Base-by-base conservation (phyloP, 1,140 invertebrate species). In the Diplogasteroides magnus region DNA sequence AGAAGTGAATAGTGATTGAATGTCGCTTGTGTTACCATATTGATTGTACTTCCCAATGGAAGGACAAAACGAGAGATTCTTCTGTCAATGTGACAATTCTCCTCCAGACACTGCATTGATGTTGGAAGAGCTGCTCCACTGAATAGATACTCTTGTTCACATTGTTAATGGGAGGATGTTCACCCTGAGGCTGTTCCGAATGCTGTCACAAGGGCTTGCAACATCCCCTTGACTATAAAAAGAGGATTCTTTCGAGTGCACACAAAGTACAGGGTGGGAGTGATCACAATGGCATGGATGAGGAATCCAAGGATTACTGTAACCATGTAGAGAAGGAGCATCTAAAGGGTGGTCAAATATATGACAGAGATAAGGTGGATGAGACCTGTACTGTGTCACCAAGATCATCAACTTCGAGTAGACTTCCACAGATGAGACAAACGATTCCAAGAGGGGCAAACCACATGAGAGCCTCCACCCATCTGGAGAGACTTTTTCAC, bases 61-160 rank as follows among this genome's bases (percentile, higher is more conserved):
- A 88, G 79, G 37, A 89, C 86, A 77, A 89, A 89, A 57, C 87
- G 83, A 15, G 92, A 92, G 62, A 98, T 91, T 61, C 93, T 87
- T 31, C 90, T 87, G 85, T 97, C 93, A 69, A 96, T 88, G 74
- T 89, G 88, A 62, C 93, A 87, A 72, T 92, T 92, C 75, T 94
- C 91, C 83, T 95, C 93, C 89, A 97, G 90, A 82, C 91, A 91
- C 66, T 89, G 89, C 84, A 97, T 94, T 62, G 93, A 95, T 59
- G 96, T 89, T 55, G 94, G 94, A 61, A 97, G 86, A 37, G 94
- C 92, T 57, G 93, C 94, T 75, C 93, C 91, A 82, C 93, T 95
- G 85, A 80, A 31, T 1, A 2, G 68, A 60, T 72, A 56, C 1
- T 0, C 23, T 57, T 15, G 25, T 29, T 61, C 28, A 13, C 59